phyloP scores from a whole-genome alignment of 2,888 invertebrate species.

The Eupithecia inturbata region DNA sequence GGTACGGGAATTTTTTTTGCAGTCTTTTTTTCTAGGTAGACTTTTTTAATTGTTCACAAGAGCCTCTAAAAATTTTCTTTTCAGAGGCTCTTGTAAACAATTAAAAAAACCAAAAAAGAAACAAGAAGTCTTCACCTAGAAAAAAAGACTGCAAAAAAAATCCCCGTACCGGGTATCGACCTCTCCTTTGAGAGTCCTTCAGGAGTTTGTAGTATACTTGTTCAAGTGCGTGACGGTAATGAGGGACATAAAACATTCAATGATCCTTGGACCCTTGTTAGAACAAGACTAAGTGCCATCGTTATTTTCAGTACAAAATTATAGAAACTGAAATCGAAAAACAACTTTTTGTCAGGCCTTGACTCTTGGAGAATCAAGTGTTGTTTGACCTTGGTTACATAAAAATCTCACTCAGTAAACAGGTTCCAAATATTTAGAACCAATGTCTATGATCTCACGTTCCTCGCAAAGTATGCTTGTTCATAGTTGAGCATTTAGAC shows the following conservation, averaged over 20 bases:
- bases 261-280: slow-evolving; percentile 16
- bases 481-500: background rate
- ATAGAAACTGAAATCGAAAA: background rate
- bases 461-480: background rate
- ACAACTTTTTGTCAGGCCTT: slow-evolving; percentile 15
- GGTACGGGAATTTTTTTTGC: slow-evolving; percentile 83
- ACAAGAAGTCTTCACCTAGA: background rate
- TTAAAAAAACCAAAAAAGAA: too few species aligned
- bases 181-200: slow-evolving; percentile 16
- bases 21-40: background rate
- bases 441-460: background rate
- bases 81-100: background rate
- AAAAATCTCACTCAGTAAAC: slow-evolving; percentile 8
- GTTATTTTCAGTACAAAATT: background rate
- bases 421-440: slow-evolving; percentile 5
- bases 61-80: too few species aligned
- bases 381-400: slow-evolving; percentile 15
- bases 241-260: slow-evolving; percentile 33
- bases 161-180: slow-evolving; percentile 88
- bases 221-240: slow-evolving; percentile 34
- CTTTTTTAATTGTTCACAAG: slow-evolving; percentile 4
- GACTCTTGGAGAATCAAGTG: slow-evolving; percentile 14
- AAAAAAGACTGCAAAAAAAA: slow-evolving; percentile 18
- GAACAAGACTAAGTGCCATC: background rate
- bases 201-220: slow-evolving; percentile 16